Conservation (phyloP, 2,113 vertebrate species). For the Antechinus stuartii region DNA sequence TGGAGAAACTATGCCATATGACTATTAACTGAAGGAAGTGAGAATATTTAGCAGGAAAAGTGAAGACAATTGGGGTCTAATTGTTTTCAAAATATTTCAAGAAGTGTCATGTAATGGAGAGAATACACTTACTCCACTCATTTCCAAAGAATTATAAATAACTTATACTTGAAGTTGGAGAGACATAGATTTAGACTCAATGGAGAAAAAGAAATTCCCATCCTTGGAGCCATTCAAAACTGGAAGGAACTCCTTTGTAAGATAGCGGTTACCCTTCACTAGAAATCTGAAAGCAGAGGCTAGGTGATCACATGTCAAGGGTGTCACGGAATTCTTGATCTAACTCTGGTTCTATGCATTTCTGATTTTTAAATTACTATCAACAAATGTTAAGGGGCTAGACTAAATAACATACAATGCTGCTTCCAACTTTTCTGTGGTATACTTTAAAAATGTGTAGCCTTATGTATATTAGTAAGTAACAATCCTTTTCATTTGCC, state of each 20-base stretch:
- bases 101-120: background rate
- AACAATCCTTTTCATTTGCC: background rate
- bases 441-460: background rate
- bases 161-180: background rate
- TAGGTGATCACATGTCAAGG: background rate
- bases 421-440: background rate
- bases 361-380: background rate
- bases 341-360: background rate
- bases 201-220: background rate
- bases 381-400: background rate
- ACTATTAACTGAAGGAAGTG: background rate
- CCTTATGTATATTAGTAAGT: background rate
- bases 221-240: background rate
- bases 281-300: background rate
- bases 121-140: background rate
- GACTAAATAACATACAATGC: background rate
- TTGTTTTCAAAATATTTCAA: background rate
- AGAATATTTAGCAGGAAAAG: background rate
- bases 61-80: background rate
- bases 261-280: background rate
- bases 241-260: background rate
- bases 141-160: background rate
- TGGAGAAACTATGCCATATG: background rate
- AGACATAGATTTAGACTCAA: background rate
- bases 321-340: background rate